Percentiles rank a stretch among this genome's conserved stretches.
These are phyloP conservation scores for Caenorhabditis brenneri DNA, from an alignment of 1,140 invertebrate genomes.

Conservation along the genomic window DNA sequence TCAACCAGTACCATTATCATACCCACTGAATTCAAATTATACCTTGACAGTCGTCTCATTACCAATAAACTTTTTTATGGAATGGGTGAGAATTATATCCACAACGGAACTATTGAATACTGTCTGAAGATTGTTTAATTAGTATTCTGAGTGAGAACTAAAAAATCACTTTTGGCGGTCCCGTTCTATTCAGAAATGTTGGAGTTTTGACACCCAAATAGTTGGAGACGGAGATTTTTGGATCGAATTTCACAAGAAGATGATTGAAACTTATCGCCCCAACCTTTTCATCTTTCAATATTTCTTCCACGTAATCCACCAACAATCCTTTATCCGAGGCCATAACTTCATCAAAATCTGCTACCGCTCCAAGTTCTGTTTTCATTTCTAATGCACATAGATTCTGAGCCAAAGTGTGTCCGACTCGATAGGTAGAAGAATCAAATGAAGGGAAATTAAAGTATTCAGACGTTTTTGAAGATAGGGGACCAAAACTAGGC, in stretches of 20 bases:
- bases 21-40: no score
- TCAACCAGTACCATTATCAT: neutral
- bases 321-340: neutral
- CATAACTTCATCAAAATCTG: slow-evolving; percentile 26
- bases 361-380: neutral
- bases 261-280: neutral
- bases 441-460: neutral
- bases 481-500: neutral
- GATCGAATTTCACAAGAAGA: neutral
- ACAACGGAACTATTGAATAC: neutral
- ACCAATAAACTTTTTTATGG: neutral
- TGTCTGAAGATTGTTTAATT: no score
- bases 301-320: neutral
- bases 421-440: no score
- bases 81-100: neutral
- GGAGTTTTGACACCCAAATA: neutral
- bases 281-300: neutral
- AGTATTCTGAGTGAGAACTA: no score
- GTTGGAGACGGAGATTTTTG: neutral
- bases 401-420: slow-evolving; percentile 15
- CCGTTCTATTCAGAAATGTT: neutral
- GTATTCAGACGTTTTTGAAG: neutral
- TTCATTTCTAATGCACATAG: slow-evolving; percentile 4
- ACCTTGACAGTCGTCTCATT: slow-evolving; percentile 5
- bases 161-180: neutral